These are phyloP conservation scores for Polyodon spathula DNA, from an alignment of 2,113 vertebrate species.

Conservation along the genomic window DNA sequence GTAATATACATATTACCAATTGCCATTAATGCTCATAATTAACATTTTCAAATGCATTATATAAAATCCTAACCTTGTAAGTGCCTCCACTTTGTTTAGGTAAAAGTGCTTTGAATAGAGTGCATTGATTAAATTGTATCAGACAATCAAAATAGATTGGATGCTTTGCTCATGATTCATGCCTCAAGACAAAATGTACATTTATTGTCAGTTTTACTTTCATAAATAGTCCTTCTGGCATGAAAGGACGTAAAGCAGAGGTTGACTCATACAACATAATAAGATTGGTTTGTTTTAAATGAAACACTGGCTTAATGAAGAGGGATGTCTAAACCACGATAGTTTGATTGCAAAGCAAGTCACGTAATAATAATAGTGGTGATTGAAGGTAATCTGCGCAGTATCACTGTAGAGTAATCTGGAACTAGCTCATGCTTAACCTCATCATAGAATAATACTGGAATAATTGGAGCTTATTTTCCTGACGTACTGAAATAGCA, in stretches of 20 bases:
- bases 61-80: too few species aligned
- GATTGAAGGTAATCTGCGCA: too few species aligned
- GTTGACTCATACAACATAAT: conserved; percentile 39
- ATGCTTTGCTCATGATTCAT: conserved; percentile 62
- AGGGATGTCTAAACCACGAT: conserved; percentile 7
- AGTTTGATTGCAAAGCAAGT: too few species aligned
- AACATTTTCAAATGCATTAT: too few species aligned
- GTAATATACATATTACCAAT: too few species aligned
- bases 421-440: too few species aligned
- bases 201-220: conserved; percentile 44
- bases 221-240: conserved; percentile 45
- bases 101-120: conserved; percentile 23
- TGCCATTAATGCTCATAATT: too few species aligned
- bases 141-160: conserved; percentile 70
- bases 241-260: conserved; percentile 37
- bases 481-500: too few species aligned
- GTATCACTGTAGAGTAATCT: too few species aligned
- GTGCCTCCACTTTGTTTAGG: background rate
- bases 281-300: conserved; percentile 43
- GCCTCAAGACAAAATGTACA: conserved; percentile 41
- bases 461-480: too few species aligned
- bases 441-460: too few species aligned
- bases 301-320: conserved; percentile 28
- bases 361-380: too few species aligned
- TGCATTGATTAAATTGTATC: conserved; percentile 49